phyloP scores from a whole-genome alignment of 2,797 vertebrate genomes.

The Scleropages formosus region DNA sequence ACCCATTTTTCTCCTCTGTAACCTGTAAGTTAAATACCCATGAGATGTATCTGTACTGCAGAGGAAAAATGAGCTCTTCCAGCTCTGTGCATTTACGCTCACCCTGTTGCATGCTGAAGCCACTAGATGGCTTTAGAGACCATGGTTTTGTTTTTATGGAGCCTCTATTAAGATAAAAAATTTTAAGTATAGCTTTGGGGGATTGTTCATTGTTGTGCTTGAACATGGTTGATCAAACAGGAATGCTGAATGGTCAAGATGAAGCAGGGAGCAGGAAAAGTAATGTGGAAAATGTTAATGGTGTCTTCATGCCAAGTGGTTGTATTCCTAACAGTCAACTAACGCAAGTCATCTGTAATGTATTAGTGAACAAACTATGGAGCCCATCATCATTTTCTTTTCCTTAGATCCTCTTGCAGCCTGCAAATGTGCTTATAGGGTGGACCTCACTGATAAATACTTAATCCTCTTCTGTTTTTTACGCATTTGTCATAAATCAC shows the following conservation, averaged over 20 bases:
- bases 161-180: background rate
- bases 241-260: background rate
- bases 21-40: too few relatives aligned
- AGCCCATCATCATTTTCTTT: constrained; percentile 45
- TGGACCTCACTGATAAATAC: constrained; percentile 66
- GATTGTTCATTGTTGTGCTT: background rate
- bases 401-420: constrained; percentile 66
- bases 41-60: too few relatives aligned
- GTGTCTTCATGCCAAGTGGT: constrained; percentile 23
- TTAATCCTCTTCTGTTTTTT: constrained; percentile 72
- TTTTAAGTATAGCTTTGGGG: background rate
- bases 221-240: background rate
- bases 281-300: constrained; percentile 33
- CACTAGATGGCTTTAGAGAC: constrained; percentile 76
- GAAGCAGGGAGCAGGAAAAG: background rate
- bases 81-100: background rate
- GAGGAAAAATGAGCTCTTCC: too few relatives aligned
- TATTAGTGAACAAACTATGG: constrained; percentile 42
- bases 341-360: constrained; percentile 36
- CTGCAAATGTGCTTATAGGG: constrained; percentile 62
- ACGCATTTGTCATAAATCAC: constrained; percentile 72
- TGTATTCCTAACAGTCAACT: constrained; percentile 32
- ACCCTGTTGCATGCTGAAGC: constrained; percentile 49
- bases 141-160: constrained; percentile 44
- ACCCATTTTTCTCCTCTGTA: too few relatives aligned